phyloP scores from a whole-genome alignment of 2,888 invertebrate genomes.

The Dromius quadrimaculatus region DNA sequence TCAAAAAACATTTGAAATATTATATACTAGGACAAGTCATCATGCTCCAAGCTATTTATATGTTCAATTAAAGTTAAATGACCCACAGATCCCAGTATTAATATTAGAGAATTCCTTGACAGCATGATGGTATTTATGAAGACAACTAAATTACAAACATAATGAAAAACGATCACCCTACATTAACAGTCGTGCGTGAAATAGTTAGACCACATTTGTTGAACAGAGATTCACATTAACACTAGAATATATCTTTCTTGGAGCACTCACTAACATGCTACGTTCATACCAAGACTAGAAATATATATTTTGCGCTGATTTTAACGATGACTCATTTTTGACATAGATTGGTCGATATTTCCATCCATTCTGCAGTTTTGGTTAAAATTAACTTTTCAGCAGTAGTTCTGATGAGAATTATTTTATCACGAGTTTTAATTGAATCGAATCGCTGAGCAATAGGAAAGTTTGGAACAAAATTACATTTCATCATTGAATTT shows the following conservation, averaged over 20 bases:
- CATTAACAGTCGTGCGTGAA: conserved; percentile 27
- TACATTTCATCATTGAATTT: no score
- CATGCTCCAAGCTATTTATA: not conserved
- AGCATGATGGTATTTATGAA: not conserved
- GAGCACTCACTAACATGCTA: conserved; percentile 18
- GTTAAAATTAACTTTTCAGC: not conserved
- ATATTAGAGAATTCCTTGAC: not conserved
- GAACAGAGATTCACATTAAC: not conserved
- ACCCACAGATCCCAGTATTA: not conserved
- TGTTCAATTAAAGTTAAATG: not conserved
- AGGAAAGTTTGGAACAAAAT: no score
- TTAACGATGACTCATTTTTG: no score
- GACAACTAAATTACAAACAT: conserved; percentile 10
- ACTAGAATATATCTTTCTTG: conserved; percentile 9
- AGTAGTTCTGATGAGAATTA: not conserved
- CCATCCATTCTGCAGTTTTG: not conserved
- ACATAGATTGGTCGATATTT: conserved; percentile 7
- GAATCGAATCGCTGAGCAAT: no score
- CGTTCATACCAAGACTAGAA: no score
- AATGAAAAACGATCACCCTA: conserved; percentile 22
- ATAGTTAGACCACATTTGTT: conserved; percentile 3
- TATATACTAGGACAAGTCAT: not conserved
- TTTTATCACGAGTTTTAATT: no score
- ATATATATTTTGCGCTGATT: no score
- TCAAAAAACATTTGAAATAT: no score